Conservation (phyloP, 2,797 vertebrate species). For the Hydrocynus forskahlii region DNA sequence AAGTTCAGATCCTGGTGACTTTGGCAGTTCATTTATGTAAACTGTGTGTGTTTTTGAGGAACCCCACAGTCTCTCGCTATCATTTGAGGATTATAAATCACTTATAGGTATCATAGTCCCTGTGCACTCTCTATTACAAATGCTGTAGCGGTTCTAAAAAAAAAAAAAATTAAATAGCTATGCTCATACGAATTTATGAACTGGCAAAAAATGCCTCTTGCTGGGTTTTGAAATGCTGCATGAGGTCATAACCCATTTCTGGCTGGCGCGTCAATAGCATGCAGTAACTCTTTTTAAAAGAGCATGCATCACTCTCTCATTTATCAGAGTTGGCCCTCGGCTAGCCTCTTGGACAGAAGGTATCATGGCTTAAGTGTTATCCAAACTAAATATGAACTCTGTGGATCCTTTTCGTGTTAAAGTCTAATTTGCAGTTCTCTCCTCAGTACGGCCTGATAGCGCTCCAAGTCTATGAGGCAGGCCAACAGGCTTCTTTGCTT, state of each 20-base stretch:
- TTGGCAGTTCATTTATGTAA: neutral
- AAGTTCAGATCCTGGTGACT: slow-evolving; percentile 28
- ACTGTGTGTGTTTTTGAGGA: neutral
- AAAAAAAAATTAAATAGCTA: slow-evolving; percentile 23
- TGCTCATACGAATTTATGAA: slow-evolving; percentile 24
- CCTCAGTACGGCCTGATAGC: neutral
- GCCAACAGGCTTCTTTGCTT: slow-evolving; percentile 24
- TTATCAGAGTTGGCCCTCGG: slow-evolving; percentile 51
- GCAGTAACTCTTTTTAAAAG: slow-evolving; percentile 52
- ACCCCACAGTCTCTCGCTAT: neutral
- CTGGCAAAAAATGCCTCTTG: slow-evolving; percentile 15
- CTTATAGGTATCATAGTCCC: neutral
- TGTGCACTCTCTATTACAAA: slow-evolving; percentile 13
- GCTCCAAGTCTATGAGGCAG: slow-evolving; percentile 21
- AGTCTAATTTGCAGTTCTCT: slow-evolving; percentile 46
- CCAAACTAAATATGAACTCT: slow-evolving; percentile 51
- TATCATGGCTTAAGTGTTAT: slow-evolving; percentile 39
- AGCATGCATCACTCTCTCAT: slow-evolving; percentile 47
- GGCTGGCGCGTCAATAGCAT: slow-evolving; percentile 41
- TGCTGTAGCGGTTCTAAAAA: slow-evolving; percentile 9
- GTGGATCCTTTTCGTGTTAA: slow-evolving; percentile 32
- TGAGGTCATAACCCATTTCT: slow-evolving; percentile 51
- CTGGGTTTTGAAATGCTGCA: slow-evolving; percentile 24
- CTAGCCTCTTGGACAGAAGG: slow-evolving; percentile 43
- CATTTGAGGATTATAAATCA: neutral